Conservation (phyloP, 2,888 invertebrate species). For the Platycheirus rosarum region DNA sequence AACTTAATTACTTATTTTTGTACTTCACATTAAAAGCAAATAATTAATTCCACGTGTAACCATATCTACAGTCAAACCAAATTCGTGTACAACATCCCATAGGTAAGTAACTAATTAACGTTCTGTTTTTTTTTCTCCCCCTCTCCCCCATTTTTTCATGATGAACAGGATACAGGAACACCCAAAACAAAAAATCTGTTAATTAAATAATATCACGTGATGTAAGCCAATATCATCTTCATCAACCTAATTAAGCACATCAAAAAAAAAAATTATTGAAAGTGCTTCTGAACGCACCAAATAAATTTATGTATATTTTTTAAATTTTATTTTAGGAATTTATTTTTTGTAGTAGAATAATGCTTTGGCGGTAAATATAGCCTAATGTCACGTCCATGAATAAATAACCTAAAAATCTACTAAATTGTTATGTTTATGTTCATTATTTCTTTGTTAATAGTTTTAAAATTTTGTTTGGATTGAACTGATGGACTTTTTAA, state of each 20-base stretch:
- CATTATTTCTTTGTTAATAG: constrained; percentile 16
- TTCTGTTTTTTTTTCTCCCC: background rate
- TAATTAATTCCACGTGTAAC: no score
- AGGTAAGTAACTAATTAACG: background rate
- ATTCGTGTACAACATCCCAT: background rate
- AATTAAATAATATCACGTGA: constrained; percentile 2
- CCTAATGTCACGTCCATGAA: constrained; percentile 17
- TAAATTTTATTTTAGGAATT: background rate
- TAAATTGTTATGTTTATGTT: background rate
- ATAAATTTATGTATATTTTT: background rate
- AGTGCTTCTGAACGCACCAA: constrained; percentile 5
- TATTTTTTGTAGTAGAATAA: background rate
- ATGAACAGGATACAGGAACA: no score
- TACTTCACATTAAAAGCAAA: no score
- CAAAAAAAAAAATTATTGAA: background rate
- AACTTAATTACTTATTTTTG: no score
- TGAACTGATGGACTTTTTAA: constrained; percentile 39
- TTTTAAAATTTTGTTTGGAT: constrained; percentile 26
- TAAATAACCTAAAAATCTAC: background rate
- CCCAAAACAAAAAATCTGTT: background rate
- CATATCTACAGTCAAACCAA: no score
- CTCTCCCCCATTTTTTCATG: background rate
- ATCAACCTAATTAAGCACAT: background rate
- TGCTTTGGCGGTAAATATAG: constrained; percentile 17
- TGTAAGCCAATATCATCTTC: background rate